Base-by-base conservation (phyloP, 2,113 vertebrate genomes). In the Chauna torquata region DNA sequence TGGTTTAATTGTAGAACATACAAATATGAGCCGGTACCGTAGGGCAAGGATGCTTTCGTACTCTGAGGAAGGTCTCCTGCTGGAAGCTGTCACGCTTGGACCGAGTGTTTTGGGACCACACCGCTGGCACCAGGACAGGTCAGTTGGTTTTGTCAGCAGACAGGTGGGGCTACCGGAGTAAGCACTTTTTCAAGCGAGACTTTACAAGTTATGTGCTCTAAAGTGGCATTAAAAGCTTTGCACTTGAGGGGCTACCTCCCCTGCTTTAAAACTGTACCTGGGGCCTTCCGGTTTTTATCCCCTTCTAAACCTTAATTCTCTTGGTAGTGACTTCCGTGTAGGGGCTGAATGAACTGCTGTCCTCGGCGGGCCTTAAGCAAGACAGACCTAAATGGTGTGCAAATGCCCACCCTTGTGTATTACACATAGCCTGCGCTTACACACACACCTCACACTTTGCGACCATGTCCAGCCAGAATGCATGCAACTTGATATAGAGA, bases 381-480 rank as follows among this genome's bases (percentile, higher is more conserved):
- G 32, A 40, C n/a, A n/a, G 3, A 25, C 79, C 32, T 2, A 2
- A 27, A 4, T 0, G 6, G 16, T 10, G 28, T 34, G 38, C 34
- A 38, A 3, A 11, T n/a, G 1, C 47, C 75, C 8, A 3, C 30
- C 52, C 44, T 14, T 44, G 44, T 54, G 59, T 44, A 3, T 20
- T 8, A 1, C 15, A 2, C 13, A 1, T 3, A 15, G 12, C 16
- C 40, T 3, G 2, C 27, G 19, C 47, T 18, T 3, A 4, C 3
- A 4, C 4, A 7, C 28, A 3, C 47, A 2, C 45, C 52, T 11
- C 32, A 2, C 2, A 4, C 18, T 4, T 1, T 16, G 49, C 12
- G n/a, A 12, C 66, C 58, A 28, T 11, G n/a, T 27, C 58, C 30
- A 4, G 54, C 47, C 58, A 62, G 27, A 24, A 19, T 28, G 12